Percentiles rank a stretch among this genome's conserved stretches.
Conservation (phyloP, 2,797 vertebrate genomes). For the Ptychobarbus kaznakovi region DNA sequence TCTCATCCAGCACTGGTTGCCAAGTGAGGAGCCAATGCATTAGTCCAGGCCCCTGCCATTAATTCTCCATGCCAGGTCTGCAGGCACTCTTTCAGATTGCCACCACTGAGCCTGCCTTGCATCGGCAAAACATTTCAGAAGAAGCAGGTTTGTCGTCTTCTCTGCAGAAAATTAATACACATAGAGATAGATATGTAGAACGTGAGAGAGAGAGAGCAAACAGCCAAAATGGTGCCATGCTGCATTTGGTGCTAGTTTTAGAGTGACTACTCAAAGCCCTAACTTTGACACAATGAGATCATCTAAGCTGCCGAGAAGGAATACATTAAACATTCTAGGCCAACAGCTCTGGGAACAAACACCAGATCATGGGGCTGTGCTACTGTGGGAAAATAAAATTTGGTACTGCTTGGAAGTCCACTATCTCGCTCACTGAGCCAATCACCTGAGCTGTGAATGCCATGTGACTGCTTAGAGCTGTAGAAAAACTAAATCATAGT, state of each 20-base stretch:
- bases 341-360: conserved; percentile 70
- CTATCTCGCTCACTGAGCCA: neutral
- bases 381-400: conserved; percentile 25
- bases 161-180: conserved; percentile 21
- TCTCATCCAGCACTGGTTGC: conserved; percentile 35
- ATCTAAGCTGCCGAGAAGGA: conserved; percentile 75
- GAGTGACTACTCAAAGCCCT: conserved; percentile 82
- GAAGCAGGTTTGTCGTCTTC: neutral
- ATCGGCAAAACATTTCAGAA: neutral
- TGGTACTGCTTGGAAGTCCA: conserved; percentile 29
- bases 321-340: conserved; percentile 80
- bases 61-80: conserved; percentile 32
- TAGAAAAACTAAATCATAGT: neutral
- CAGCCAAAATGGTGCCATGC: conserved; percentile 54
- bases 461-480: neutral
- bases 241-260: conserved; percentile 68
- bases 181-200: conserved; percentile 43
- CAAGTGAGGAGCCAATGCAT: conserved; percentile 43
- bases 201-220: conserved; percentile 16
- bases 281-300: conserved; percentile 85
- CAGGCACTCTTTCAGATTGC: conserved; percentile 35
- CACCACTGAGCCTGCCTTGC: conserved; percentile 22
- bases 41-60: conserved; percentile 18
- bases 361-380: conserved; percentile 50
- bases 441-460: neutral